Evolutionary conservation across 2,888 invertebrate genomes (phyloP).

Genomic region (Agriopis leucophaearia): DNA sequence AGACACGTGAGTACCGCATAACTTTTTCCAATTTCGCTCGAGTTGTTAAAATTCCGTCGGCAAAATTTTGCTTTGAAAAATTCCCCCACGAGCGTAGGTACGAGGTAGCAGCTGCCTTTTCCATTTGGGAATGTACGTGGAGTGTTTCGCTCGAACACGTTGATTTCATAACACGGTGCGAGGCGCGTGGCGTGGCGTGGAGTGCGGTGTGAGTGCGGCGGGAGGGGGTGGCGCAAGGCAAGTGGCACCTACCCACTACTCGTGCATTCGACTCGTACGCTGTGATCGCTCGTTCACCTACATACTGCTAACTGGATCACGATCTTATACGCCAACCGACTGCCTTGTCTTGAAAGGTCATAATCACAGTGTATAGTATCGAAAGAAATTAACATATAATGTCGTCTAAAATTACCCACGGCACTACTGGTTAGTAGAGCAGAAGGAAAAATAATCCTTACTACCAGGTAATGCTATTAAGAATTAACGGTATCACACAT

Average conservation of each 20-base stretch:
- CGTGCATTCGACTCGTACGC: constrained; percentile 51
- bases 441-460: too few species aligned
- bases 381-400: too few species aligned
- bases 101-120: constrained; percentile 70
- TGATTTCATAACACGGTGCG: constrained; percentile 84
- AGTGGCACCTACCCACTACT: constrained; percentile 66
- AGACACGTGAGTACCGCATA: constrained; percentile 82
- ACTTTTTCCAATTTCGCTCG: constrained; percentile 69
- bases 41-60: constrained; percentile 74
- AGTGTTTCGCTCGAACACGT: constrained; percentile 84
- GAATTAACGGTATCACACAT: background rate
- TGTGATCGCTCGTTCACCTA: constrained; percentile 42
- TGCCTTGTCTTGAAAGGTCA: constrained; percentile 17
- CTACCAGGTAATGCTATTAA: too few species aligned
- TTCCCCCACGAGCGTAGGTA: constrained; percentile 65
- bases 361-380: background rate
- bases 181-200: constrained; percentile 68
- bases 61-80: constrained; percentile 78
- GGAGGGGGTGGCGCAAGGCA: constrained; percentile 77
- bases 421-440: too few species aligned
- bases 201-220: constrained; percentile 52
- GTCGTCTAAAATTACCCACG: too few species aligned
- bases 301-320: constrained; percentile 41
- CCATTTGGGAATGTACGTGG: constrained; percentile 79
- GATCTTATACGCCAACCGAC: constrained; percentile 27